phyloP scores from a whole-genome alignment of 2,888 invertebrate species.

The Diaphora mendica region DNA sequence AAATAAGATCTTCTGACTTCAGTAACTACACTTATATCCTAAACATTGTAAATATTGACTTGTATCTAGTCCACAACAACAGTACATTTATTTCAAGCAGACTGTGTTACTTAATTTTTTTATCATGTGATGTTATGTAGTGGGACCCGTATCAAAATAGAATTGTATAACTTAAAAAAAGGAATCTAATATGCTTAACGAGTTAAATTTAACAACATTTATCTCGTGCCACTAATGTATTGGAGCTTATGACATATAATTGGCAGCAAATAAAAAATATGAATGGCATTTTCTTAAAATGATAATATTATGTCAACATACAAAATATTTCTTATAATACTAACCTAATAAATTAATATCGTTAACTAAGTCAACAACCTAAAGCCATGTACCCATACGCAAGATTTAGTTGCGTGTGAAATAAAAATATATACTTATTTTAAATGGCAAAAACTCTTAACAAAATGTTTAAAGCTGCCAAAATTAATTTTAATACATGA shows the following conservation, averaged over 20 bases:
- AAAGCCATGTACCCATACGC: conserved; percentile 28
- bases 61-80: conserved; percentile 30
- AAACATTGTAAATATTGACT: conserved; percentile 29
- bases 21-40: conserved; percentile 25
- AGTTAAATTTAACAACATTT: background rate
- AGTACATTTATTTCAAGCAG: conserved; percentile 20
- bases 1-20: conserved; percentile 31
- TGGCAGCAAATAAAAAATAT: conserved; percentile 40
- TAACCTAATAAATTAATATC: conserved; percentile 29
- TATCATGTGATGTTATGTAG: conserved; percentile 14
- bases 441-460: background rate
- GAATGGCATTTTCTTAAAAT: conserved; percentile 29
- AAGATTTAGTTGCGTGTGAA: background rate
- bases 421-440: background rate
- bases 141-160: background rate
- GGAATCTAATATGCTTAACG: background rate
- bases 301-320: conserved; percentile 19
- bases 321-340: conserved; percentile 17
- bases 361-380: conserved; percentile 36
- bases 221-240: background rate
- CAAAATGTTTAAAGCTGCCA: background rate
- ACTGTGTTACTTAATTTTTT: conserved; percentile 4
- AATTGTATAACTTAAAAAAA: background rate
- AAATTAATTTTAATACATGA: background rate
- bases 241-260: conserved; percentile 15